Percentiles rank a stretch among this genome's conserved stretches.
phyloP scores from a whole-genome alignment of 2,888 invertebrate genomes.

The Hyposoter didymator region DNA sequence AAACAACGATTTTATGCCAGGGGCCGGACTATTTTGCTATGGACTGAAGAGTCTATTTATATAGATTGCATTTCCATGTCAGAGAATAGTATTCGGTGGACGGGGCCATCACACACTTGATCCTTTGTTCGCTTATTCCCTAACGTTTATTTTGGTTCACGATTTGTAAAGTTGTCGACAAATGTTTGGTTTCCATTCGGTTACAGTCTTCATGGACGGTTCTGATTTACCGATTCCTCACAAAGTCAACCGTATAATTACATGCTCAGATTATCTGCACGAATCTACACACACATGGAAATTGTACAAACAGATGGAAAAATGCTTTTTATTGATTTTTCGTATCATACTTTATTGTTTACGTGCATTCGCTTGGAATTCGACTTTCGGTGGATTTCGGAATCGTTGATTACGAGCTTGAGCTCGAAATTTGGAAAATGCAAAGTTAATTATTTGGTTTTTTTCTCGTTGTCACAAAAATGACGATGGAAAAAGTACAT shows the following conservation, averaged over 20 bases:
- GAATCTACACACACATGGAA: not conserved
- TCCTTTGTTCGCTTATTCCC: constrained; percentile 30
- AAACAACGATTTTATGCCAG: constrained; percentile 18
- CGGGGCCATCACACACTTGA: constrained; percentile 10
- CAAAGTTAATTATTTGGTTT: not conserved
- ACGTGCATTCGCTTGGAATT: not conserved
- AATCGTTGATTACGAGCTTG: not conserved
- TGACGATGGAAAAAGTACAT: no score
- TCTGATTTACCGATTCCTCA: constrained; percentile 33
- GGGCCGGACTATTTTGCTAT: constrained; percentile 7
- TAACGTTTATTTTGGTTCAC: constrained; percentile 7
- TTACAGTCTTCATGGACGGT: constrained; percentile 4
- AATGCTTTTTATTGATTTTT: not conserved
- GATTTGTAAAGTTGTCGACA: constrained; percentile 9
- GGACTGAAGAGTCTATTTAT: not conserved
- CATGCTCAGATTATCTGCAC: not conserved
- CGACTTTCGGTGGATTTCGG: not conserved
- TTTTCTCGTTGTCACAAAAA: not conserved
- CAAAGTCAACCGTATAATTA: not conserved
- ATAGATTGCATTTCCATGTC: not conserved
- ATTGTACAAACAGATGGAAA: not conserved
- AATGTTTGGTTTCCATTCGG: constrained; percentile 32
- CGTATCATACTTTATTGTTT: not conserved
- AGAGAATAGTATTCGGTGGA: not conserved
- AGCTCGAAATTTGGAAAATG: not conserved